Conservation (phyloP, 2,888 invertebrate genomes). For the Sceliomorpha sp. region DNA sequence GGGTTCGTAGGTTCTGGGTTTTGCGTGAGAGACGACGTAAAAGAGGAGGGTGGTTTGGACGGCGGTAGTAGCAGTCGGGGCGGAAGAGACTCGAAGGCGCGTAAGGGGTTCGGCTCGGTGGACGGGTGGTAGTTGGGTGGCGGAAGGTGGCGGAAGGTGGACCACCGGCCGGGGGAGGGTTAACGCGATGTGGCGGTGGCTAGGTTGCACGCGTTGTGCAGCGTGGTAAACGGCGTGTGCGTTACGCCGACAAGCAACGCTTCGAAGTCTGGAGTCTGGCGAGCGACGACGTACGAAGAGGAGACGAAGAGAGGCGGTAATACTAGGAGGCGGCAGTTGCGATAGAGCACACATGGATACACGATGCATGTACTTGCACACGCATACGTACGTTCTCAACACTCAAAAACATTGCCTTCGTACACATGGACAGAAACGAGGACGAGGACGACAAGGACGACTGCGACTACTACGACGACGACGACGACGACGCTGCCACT, state of each 20-base stretch:
- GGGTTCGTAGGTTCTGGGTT: conserved; percentile 68
- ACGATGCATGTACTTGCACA: conserved; percentile 6
- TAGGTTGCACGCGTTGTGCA: conserved; percentile 76
- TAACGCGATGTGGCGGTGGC: conserved; percentile 53
- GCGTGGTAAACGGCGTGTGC: conserved; percentile 77
- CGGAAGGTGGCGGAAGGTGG: conserved; percentile 10
- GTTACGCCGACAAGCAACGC: conserved; percentile 75
- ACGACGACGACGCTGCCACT: no score
- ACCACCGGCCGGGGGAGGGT: conserved; percentile 15
- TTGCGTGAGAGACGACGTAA: conserved; percentile 68
- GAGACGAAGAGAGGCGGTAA: conserved; percentile 55
- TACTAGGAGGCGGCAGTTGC: conserved; percentile 35
- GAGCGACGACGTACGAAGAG: conserved; percentile 60
- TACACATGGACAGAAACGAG: conserved; percentile 9
- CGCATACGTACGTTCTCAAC: conserved; percentile 30
- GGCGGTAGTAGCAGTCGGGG: conserved; percentile 41
- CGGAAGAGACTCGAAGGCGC: conserved; percentile 55
- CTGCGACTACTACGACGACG: no score
- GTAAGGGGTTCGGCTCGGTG: conserved; percentile 35
- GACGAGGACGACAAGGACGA: conserved; percentile 30
- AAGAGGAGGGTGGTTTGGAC: conserved; percentile 48
- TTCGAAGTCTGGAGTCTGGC: conserved; percentile 70
- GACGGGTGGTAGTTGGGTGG: conserved; percentile 18
- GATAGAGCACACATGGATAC: conserved; percentile 26
- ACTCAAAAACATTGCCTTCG: conserved; percentile 26